These are phyloP conservation scores for Drosophila triauraria DNA, from an alignment of 1,140 invertebrate genomes.

Conservation along the genomic window DNA sequence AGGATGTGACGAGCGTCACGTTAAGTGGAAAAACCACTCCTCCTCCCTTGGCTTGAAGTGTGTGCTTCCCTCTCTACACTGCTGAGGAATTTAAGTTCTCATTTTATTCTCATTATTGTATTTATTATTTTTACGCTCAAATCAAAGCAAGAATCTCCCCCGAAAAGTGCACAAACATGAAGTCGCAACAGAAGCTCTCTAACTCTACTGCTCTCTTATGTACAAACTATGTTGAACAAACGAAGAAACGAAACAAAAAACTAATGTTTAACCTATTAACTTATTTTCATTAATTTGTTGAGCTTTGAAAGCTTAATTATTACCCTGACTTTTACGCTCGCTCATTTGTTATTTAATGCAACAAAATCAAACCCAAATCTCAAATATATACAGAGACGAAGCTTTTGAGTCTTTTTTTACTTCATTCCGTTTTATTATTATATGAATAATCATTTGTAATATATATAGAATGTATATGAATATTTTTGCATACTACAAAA, in stretches of 20 bases:
- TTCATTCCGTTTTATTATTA: slow-evolving; percentile 48
- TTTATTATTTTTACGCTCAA: slow-evolving; percentile 35
- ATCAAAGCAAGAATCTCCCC: slow-evolving; percentile 29
- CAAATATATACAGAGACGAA: slow-evolving; percentile 15
- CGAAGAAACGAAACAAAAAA: not conserved
- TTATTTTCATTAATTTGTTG: slow-evolving; percentile 29
- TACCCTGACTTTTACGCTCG: slow-evolving; percentile 26
- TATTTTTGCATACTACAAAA: slow-evolving; percentile 69
- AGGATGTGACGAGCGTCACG: slow-evolving; percentile 95
- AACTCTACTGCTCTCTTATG: slow-evolving; percentile 13
- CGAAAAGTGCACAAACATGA: slow-evolving; percentile 25
- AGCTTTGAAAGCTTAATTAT: slow-evolving; percentile 28
- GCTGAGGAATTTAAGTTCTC: slow-evolving; percentile 26
- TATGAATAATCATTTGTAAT: slow-evolving; percentile 41
- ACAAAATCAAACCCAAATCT: slow-evolving; percentile 23
- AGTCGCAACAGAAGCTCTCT: slow-evolving; percentile 45
- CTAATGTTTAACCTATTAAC: slow-evolving; percentile 23
- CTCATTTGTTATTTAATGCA: slow-evolving; percentile 54
- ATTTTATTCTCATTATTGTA: slow-evolving; percentile 14
- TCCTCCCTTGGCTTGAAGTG: not conserved
- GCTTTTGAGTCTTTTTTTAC: slow-evolving; percentile 27
- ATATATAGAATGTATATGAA: slow-evolving; percentile 44
- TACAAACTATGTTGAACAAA: slow-evolving; percentile 50
- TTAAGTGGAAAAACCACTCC: slow-evolving; percentile 85
- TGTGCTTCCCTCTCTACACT: not conserved